Evolutionary conservation across 1,140 invertebrate genomes (phyloP).

Genomic region (Cydia amplana): DNA sequence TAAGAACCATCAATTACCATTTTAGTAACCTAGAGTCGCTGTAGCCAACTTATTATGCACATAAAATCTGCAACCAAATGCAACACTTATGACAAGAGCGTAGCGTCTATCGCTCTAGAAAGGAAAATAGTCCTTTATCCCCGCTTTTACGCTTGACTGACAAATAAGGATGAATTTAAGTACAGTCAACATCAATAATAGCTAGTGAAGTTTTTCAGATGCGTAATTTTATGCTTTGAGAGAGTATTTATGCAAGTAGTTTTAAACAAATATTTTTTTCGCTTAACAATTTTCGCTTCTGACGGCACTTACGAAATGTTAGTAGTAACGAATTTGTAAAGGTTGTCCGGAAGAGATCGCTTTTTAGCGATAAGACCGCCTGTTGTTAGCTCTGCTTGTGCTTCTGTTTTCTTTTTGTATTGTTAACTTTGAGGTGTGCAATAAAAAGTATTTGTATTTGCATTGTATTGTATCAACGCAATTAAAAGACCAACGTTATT

Average conservation of each 20-base stretch:
- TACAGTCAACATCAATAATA: neutral
- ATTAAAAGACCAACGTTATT: neutral
- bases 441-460: too few species aligned
- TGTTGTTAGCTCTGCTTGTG: too few species aligned
- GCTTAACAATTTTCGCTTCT: too few species aligned
- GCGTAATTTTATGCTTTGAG: too few species aligned
- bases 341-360: too few species aligned
- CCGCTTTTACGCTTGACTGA: neutral
- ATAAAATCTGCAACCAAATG: conserved; percentile 11
- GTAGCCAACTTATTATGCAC: neutral
- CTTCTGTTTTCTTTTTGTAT: too few species aligned
- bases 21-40: neutral
- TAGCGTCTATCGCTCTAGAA: neutral
- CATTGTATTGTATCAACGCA: neutral
- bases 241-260: too few species aligned
- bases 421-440: too few species aligned
- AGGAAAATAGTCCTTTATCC: neutral
- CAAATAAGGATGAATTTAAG: neutral
- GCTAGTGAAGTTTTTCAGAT: too few species aligned
- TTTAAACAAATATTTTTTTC: too few species aligned
- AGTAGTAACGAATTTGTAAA: neutral
- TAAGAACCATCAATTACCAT: neutral
- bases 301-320: too few species aligned
- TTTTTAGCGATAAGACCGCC: too few species aligned
- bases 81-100: neutral